Conservation (phyloP, 1,140 invertebrate species). For the Cecropterus lyciades region DNA sequence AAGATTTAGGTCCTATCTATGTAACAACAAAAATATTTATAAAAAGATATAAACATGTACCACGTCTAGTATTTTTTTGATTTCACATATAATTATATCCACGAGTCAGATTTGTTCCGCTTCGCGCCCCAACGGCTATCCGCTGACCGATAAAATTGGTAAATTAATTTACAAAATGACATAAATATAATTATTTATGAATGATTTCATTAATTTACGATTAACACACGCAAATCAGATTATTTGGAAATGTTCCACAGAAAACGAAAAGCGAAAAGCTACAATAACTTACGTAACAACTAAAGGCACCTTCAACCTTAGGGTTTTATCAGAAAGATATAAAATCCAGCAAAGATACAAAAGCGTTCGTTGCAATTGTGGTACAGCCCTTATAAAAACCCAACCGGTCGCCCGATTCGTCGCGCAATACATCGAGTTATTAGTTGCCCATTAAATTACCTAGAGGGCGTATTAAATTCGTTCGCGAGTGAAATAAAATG, state of each 20-base stretch:
- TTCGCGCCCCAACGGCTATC: not conserved
- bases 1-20: too few relatives aligned
- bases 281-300: too few relatives aligned
- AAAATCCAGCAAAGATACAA: not conserved
- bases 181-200: constrained; percentile 5
- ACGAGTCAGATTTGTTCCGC: constrained; percentile 4
- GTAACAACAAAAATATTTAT: too few relatives aligned
- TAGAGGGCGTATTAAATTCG: constrained; percentile 60
- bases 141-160: constrained; percentile 2
- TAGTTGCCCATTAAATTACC: constrained; percentile 69
- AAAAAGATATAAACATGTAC: constrained; percentile 12
- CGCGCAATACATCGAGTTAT: constrained; percentile 58
- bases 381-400: not conserved
- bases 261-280: constrained; percentile 23
- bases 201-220: constrained; percentile 5
- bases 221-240: not conserved
- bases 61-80: constrained; percentile 35
- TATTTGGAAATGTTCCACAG: constrained; percentile 10
- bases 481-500: constrained; percentile 61
- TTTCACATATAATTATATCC: constrained; percentile 39
- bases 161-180: constrained; percentile 3
- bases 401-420: constrained; percentile 60
- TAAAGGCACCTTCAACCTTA: too few relatives aligned
- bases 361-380: not conserved
- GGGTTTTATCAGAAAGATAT: too few relatives aligned